Conservation (phyloP, 2,888 invertebrate species). For the Brachylomia viminalis region DNA sequence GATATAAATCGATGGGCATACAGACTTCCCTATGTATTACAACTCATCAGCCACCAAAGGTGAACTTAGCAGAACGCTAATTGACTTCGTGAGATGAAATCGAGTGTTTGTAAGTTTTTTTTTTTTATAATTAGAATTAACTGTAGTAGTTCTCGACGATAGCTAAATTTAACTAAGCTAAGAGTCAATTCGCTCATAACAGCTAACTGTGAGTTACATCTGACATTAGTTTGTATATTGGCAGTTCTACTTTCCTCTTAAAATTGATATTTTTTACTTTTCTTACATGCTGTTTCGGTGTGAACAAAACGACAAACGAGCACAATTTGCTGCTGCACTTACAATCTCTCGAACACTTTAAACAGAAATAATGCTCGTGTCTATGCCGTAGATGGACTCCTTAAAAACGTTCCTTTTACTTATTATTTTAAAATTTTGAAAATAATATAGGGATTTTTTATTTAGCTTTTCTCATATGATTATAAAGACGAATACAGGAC, state of each 20-base stretch:
- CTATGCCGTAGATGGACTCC: background rate
- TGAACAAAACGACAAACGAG: constrained; percentile 1
- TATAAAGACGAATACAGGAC: constrained; percentile 29
- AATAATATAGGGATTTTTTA: background rate
- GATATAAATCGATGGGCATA: too few species aligned
- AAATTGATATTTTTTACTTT: background rate
- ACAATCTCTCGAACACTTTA: background rate
- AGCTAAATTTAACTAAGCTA: background rate
- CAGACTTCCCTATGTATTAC: background rate
- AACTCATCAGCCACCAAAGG: background rate
- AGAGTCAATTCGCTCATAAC: background rate
- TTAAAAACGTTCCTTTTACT: background rate
- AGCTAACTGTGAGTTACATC: constrained; percentile 19
- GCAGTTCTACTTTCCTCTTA: background rate
- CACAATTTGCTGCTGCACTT: background rate
- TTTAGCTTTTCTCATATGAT: constrained; percentile 79
- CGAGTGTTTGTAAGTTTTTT: background rate
- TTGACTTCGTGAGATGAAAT: background rate
- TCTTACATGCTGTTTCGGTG: background rate
- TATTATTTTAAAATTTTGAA: background rate
- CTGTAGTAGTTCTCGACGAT: background rate
- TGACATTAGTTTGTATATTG: constrained; percentile 7
- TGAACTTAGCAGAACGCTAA: background rate
- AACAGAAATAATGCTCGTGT: background rate
- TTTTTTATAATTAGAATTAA: background rate